These are phyloP conservation scores for Stramonita haemastoma DNA, from an alignment of 2,888 invertebrate species.

Conservation along the genomic window DNA sequence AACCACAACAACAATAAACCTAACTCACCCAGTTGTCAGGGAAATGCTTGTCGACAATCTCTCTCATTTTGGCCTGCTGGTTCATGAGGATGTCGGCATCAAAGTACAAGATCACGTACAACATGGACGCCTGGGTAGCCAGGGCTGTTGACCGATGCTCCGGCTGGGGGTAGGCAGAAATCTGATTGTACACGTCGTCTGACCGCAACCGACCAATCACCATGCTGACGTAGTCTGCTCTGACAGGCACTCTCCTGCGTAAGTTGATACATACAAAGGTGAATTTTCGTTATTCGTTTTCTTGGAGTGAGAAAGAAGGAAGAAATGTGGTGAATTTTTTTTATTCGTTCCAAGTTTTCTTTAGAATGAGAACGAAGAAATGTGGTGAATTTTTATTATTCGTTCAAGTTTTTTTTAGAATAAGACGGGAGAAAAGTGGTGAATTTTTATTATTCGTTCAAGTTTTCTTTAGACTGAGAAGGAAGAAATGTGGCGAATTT, in stretches of 20 bases:
- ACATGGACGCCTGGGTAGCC: constrained; percentile 94
- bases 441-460: no score
- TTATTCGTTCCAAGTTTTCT: no score
- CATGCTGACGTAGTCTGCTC: constrained; percentile 87
- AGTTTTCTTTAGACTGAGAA: no score
- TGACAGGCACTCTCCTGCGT: constrained; percentile 85
- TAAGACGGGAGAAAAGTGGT: no score
- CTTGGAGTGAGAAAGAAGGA: no score
- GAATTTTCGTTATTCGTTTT: no score
- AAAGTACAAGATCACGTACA: constrained; percentile 95
- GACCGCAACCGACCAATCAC: constrained; percentile 92
- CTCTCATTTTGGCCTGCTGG: constrained; percentile 95
- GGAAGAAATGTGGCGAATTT: no score
- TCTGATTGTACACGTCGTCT: constrained; percentile 96
- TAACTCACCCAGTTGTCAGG: constrained; percentile 92
- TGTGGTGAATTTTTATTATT: no score
- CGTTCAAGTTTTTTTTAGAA: no score
- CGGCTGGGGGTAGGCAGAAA: constrained; percentile 89
- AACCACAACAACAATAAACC: neutral
- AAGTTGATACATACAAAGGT: neutral
- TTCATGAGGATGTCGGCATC: constrained; percentile 86
- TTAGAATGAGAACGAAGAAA: no score
- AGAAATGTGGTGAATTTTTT: no score
- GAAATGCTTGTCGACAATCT: constrained; percentile 98
- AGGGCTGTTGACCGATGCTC: constrained; percentile 95